Base-by-base conservation (phyloP, 2,797 vertebrate species). In the Nothura maculosa region DNA sequence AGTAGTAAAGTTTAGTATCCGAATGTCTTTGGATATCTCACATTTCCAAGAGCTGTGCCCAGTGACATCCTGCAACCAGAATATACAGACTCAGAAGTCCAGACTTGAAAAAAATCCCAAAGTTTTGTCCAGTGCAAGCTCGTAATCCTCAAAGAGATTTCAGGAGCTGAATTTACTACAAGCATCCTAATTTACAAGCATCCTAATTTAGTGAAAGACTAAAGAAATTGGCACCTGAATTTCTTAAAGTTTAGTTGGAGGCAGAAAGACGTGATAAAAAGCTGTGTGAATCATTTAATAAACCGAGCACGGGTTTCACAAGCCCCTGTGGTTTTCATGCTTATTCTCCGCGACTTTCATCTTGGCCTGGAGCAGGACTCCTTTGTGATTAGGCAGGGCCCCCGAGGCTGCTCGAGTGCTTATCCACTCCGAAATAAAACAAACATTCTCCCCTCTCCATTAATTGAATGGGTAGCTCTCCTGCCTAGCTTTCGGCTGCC, bases 211-310 rank as follows among this genome's bases (percentile, higher is more conserved):
- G 25, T 60, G 67, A 77, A 45, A 78, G 42, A 25, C 32, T 73
- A 64, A 77, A 61, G 72, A 36, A 32, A 90, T 91, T 94, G 91
- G 83, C 83, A 92, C 68, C 68, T 89, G 72, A 63, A 78, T 60
- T 70, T 61, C 47, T 58, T n/a, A 21, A 80, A 90, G 62, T 28
- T 48, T 81, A 48, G 45, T 82, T 0, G 7, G 45, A 77, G 85
- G 68, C 87, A 91, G 85, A 91, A 91, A 66, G 85, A 79, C 2
- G 30, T 40, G 72, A 79, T 79, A 58, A 84, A 93, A 90, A 88
- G 57, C 83, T 61, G 83, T 2, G 20, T 45, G 68, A 89, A 72
- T 86, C 82, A 62, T 70, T 90, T 80, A 79, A 76, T 82, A 85
- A 94, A 84, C 28, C 52, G 34, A 54, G 30, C 61, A 22, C 14